Evolutionary conservation across 2,888 invertebrate species (phyloP).

Genomic region (Pollenia angustigena): DNA sequence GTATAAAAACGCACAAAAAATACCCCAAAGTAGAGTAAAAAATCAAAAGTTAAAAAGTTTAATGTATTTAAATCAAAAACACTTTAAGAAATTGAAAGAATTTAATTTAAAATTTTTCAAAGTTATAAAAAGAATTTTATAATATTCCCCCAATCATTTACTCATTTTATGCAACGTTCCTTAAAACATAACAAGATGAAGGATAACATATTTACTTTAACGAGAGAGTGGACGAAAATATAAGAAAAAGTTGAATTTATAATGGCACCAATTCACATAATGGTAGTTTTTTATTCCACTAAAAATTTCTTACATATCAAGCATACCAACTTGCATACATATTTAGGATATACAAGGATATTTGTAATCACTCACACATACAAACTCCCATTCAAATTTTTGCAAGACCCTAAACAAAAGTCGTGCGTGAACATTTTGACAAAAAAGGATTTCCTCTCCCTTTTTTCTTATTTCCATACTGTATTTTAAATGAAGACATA

Average conservation of each 20-base stretch:
- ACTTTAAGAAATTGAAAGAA: no score
- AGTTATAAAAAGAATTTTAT: no score
- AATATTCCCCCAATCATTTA: no score
- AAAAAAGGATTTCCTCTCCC: slow-evolving; percentile 18
- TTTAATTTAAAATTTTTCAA: no score
- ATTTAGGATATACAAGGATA: neutral
- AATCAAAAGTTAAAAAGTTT: neutral
- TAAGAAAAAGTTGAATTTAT: slow-evolving; percentile 40
- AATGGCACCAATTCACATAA: slow-evolving; percentile 27
- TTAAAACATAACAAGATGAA: neutral
- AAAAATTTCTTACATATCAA: slow-evolving; percentile 3
- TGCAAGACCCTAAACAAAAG: slow-evolving; percentile 10
- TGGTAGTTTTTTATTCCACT: neutral
- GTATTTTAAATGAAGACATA: slow-evolving; percentile 10
- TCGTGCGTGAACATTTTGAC: slow-evolving; percentile 16
- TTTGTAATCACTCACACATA: neutral
- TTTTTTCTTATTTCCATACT: slow-evolving; percentile 6
- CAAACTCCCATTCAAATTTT: neutral
- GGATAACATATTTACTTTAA: neutral
- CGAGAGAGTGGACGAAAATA: neutral
- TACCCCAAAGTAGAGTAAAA: neutral
- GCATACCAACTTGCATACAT: neutral
- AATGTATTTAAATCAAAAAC: no score
- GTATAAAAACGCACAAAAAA: no score
- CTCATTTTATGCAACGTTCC: neutral